Percentiles rank a stretch among this genome's conserved stretches.
These are phyloP conservation scores for Megaceryle torquata DNA, from an alignment of 2,113 vertebrate species.

Conservation along the genomic window DNA sequence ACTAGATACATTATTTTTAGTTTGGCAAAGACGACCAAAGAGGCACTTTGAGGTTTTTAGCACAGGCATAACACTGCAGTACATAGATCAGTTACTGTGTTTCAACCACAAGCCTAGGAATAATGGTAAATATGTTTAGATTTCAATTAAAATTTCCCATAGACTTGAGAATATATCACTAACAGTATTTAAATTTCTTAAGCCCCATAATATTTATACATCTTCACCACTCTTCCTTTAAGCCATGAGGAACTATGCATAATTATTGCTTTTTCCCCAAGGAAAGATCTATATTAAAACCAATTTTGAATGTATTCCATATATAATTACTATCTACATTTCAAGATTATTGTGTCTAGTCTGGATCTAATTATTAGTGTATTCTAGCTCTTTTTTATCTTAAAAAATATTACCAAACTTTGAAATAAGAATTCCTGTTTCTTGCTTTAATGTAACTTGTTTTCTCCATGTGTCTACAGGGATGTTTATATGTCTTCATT, in stretches of 20 bases:
- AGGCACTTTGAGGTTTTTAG: background rate
- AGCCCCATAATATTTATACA: background rate
- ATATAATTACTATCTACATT: background rate
- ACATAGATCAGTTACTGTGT: background rate
- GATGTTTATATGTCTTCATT: background rate
- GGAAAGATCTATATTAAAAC: background rate
- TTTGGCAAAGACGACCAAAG: background rate
- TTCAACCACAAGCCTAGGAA: background rate
- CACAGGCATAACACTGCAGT: background rate
- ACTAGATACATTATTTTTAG: background rate
- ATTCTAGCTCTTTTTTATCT: background rate
- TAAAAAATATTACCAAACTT: background rate
- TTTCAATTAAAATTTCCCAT: slow-evolving; percentile 13
- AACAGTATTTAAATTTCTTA: background rate
- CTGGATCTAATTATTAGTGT: background rate
- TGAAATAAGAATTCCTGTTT: background rate
- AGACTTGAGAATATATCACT: background rate
- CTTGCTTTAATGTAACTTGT: background rate
- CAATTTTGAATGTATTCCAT: background rate
- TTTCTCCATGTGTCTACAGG: background rate
- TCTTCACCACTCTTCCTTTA: background rate
- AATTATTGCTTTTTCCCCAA: background rate
- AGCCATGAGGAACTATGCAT: background rate
- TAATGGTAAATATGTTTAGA: background rate
- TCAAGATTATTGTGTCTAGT: background rate